Evolutionary conservation across 2,888 invertebrate genomes (phyloP).

Genomic region (Eucriotettix oculatus): DNA sequence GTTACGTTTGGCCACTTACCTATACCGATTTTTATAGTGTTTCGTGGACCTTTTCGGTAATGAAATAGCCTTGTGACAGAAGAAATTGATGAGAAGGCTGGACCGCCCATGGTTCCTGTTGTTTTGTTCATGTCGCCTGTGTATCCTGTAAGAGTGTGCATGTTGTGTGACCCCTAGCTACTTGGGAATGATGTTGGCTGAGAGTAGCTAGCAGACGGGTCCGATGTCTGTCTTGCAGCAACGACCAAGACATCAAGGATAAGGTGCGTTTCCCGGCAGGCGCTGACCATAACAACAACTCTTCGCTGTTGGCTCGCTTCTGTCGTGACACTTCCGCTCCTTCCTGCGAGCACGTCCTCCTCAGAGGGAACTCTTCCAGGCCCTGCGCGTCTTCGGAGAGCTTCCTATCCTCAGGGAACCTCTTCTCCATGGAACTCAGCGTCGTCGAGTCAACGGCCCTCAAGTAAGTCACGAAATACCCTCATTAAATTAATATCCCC

Average conservation of each 20-base stretch:
- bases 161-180: no score
- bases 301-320: conserved; percentile 51
- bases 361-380: conserved; percentile 38
- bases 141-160: no score
- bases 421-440: conserved; percentile 61
- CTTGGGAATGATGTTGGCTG: not conserved
- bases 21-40: no score
- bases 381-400: conserved; percentile 70
- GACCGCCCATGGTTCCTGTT: no score
- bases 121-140: no score
- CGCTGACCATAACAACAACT: conserved; percentile 23
- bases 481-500: no score
- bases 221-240: conserved; percentile 2
- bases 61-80: no score
- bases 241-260: conserved; percentile 3
- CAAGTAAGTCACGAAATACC: conserved; percentile 32
- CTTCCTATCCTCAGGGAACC: conserved; percentile 65
- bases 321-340: conserved; percentile 67
- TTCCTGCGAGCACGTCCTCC: conserved; percentile 66
- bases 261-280: conserved; percentile 11
- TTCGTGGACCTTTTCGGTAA: no score
- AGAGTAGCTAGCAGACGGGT: not conserved
- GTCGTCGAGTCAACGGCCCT: conserved; percentile 70
- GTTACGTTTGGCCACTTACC: no score
- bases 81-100: no score